phyloP scores from a whole-genome alignment of 2,888 invertebrate species.

The Lysandra coridon region DNA sequence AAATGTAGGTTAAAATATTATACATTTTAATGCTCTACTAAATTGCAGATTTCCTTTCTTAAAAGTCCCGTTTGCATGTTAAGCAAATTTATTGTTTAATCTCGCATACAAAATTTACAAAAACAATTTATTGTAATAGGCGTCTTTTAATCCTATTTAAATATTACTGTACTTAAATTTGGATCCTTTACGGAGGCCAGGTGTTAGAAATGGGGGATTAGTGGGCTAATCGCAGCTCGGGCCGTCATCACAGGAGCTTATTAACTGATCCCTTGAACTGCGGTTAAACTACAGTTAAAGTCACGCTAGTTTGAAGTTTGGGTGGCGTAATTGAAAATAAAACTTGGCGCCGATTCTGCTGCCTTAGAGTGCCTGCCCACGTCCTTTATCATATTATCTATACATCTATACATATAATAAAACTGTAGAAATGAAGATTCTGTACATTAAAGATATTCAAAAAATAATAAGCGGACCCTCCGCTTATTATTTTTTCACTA shows the following conservation, averaged over 20 bases:
- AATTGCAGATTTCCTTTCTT: neutral
- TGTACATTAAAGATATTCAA: too few relatives aligned
- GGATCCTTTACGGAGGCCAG: conserved; percentile 35
- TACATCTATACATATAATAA: too few relatives aligned
- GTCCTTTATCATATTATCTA: too few relatives aligned
- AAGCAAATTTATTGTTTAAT: conserved; percentile 16
- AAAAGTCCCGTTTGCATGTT: neutral
- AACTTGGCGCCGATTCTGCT: neutral
- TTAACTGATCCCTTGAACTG: conserved; percentile 17
- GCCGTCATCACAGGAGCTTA: conserved; percentile 44
- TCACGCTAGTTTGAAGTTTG: neutral
- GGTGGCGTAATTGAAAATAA: conserved; percentile 2
- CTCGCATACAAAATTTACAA: neutral
- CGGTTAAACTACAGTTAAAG: neutral
- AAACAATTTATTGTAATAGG: conserved; percentile 13
- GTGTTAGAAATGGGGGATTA: conserved; percentile 43
- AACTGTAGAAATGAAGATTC: too few relatives aligned
- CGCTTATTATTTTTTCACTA: too few relatives aligned
- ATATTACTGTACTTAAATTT: conserved; percentile 1
- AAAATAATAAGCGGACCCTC: too few relatives aligned
- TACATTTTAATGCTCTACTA: neutral
- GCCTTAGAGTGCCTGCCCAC: too few relatives aligned
- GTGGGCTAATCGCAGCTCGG: conserved; percentile 45
- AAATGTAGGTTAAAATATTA: neutral
- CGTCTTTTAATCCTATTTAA: neutral